Conservation (phyloP, 2,113 vertebrate genomes). For the Leptobrachium ailaonicum region DNA sequence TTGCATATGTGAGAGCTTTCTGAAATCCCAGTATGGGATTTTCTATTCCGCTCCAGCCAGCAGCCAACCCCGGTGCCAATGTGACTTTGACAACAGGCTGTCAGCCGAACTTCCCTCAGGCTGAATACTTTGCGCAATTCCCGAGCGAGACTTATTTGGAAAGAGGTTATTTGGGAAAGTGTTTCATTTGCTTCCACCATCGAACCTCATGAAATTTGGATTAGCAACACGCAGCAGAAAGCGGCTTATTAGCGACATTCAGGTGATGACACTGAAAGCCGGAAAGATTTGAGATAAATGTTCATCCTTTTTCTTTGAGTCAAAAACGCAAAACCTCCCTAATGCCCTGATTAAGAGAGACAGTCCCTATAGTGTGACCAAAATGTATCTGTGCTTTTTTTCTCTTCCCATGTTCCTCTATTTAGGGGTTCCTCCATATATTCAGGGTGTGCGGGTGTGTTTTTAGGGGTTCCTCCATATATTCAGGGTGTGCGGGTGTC, state of each 20-base stretch:
- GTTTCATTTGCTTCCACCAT: slow-evolving; percentile 52
- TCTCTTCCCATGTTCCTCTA: too few relatives aligned
- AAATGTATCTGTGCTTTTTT: too few relatives aligned
- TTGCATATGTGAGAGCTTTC: slow-evolving; percentile 39
- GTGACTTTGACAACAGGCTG: slow-evolving; percentile 63
- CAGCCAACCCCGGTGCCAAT: slow-evolving; percentile 55
- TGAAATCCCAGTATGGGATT: slow-evolving; percentile 53
- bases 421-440: too few relatives aligned
- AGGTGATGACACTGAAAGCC: slow-evolving; percentile 2
- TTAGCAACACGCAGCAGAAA: slow-evolving; percentile 46
- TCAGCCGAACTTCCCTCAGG: slow-evolving; percentile 64
- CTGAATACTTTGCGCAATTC: slow-evolving; percentile 62
- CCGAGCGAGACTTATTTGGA: slow-evolving; percentile 57
- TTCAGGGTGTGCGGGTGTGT: too few relatives aligned
- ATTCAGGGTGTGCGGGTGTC: too few relatives aligned
- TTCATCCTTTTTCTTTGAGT: too few relatives aligned
- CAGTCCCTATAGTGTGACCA: too few relatives aligned
- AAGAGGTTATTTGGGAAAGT: slow-evolving; percentile 56
- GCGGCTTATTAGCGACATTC: slow-evolving; percentile 28
- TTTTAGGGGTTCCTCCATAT: too few relatives aligned
- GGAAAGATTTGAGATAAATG: too few relatives aligned
- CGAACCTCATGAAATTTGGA: slow-evolving; percentile 53
- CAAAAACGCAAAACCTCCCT: too few relatives aligned
- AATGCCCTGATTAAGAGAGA: too few relatives aligned
- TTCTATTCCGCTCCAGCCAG: slow-evolving; percentile 28